Evolutionary conservation across 1,140 invertebrate species (phyloP).

Genomic region (Dendrolimus punctatus): DNA sequence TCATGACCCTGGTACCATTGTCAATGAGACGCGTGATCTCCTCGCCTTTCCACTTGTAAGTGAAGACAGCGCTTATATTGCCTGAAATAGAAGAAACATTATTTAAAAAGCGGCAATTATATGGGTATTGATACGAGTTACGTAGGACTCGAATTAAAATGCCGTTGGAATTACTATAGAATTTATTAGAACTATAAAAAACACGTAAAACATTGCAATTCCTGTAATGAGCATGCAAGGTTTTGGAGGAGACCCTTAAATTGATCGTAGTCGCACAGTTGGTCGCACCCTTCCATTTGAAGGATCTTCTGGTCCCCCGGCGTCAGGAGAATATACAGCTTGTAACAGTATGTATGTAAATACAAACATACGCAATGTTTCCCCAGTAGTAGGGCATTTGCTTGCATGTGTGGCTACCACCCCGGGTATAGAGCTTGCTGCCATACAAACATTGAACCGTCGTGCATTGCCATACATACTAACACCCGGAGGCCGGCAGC

Average conservation of each 20-base stretch:
- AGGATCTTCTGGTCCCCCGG: constrained; percentile 31
- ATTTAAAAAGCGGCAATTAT: too few relatives aligned
- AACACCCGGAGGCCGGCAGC: too few relatives aligned
- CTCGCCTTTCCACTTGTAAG: constrained; percentile 82
- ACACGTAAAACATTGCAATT: too few relatives aligned
- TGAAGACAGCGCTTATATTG: constrained; percentile 85
- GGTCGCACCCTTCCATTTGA: constrained; percentile 39
- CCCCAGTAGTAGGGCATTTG: too few relatives aligned
- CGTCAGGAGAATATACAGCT: constrained; percentile 30
- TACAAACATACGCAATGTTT: too few relatives aligned
- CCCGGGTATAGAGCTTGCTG: too few relatives aligned
- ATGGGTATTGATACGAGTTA: not conserved
- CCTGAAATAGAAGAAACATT: constrained; percentile 59
- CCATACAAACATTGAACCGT: too few relatives aligned
- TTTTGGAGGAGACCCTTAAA: constrained; percentile 37
- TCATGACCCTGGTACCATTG: constrained; percentile 76
- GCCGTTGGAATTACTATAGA: too few relatives aligned
- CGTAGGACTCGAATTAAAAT: too few relatives aligned
- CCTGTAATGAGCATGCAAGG: constrained; percentile 19
- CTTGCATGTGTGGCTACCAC: too few relatives aligned
- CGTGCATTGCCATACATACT: too few relatives aligned
- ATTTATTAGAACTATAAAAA: too few relatives aligned
- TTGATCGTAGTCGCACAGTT: constrained; percentile 45
- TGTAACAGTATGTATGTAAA: constrained; percentile 7
- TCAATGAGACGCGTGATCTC: constrained; percentile 79